Evolutionary conservation across 2,888 invertebrate genomes (phyloP).

Genomic region (Piscicola geometra): DNA sequence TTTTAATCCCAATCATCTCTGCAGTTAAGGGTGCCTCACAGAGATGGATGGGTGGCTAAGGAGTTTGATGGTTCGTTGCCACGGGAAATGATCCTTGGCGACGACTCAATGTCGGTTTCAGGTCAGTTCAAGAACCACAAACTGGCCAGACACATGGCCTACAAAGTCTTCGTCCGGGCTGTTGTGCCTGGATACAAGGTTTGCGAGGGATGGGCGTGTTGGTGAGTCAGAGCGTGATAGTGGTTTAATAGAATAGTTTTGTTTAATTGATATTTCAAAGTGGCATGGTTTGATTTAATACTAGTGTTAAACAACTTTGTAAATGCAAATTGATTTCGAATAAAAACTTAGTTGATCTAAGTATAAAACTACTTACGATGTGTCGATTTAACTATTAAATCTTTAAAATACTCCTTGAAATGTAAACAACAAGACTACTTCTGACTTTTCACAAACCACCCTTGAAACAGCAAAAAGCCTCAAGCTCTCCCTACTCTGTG

Average conservation of each 20-base stretch:
- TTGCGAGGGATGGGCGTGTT: too few relatives aligned
- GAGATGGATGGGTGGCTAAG: conserved; percentile 77
- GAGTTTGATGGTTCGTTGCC: conserved; percentile 76
- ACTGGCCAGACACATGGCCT: conserved; percentile 73
- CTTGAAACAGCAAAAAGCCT: not conserved
- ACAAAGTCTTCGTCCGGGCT: conserved; percentile 85
- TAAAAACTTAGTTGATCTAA: not conserved
- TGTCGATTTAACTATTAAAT: too few relatives aligned
- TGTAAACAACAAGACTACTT: too few relatives aligned
- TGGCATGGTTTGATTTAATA: too few relatives aligned
- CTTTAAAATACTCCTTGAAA: too few relatives aligned
- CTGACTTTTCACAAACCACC: too few relatives aligned
- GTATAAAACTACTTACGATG: too few relatives aligned
- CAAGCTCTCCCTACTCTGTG: conserved; percentile 38
- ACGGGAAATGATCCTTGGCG: conserved; percentile 84
- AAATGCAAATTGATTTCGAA: not conserved
- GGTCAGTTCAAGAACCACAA: conserved; percentile 83
- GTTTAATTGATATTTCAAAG: too few relatives aligned
- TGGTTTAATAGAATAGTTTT: too few relatives aligned
- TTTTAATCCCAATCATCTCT: not conserved
- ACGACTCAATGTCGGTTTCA: conserved; percentile 51
- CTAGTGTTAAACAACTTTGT: too few relatives aligned
- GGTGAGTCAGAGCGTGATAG: too few relatives aligned
- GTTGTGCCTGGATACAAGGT: conserved; percentile 80
- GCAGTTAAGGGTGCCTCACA: conserved; percentile 23